Base-by-base conservation (phyloP, 2,113 vertebrate genomes). In the Capricornis sumatraensis region DNA sequence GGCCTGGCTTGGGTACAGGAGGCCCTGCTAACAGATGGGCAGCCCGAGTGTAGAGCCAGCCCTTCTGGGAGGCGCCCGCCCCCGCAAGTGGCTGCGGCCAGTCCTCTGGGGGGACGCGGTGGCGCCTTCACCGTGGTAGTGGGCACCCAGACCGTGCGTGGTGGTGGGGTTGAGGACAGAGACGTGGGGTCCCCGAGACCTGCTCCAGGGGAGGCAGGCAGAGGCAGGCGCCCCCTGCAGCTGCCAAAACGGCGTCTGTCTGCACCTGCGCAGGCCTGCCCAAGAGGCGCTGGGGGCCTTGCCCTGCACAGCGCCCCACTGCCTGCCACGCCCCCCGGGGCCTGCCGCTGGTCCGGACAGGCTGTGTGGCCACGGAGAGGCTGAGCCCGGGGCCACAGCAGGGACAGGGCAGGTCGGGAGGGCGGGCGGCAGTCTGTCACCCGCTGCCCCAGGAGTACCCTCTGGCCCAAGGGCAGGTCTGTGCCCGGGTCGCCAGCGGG, bases 41-140 rank as follows among this genome's bases (percentile, higher is more conserved):
- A 52, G 15, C 62, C 40, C 55, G 71, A 83, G 6, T 17, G 12
- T 81, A 50, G 92, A 67, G 36, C 81, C 7, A 33, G 74, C 91
- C 84, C 36, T 40, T 25, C 52, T 16, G 55, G 84, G 86, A 92
- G 55, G 71, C 12, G 12, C 36, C 17, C 5, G 1, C 25, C 43
- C 33, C 4, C 1, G 3, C 1, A 19, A 23, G 14, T n/a, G 19
- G 50, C 74, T 0, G 0, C 1, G 4, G 25, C 64, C 5, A 60
- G 53, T 27, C n/a, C 40, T 67, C 67, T 25, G 43, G n/a, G 15
- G 57, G 50, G 30, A 36, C 0, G 0, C 5, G 2, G n/a, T 40
- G 33, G 16, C 45, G 27, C 13, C 8, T 7, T 57, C 15, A 9
- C 16, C 4, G 64, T 0, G 64, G 47, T 52, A 81, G 17, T 16